phyloP scores from a whole-genome alignment of 2,888 invertebrate species.

The Gasteruption jaculator region DNA sequence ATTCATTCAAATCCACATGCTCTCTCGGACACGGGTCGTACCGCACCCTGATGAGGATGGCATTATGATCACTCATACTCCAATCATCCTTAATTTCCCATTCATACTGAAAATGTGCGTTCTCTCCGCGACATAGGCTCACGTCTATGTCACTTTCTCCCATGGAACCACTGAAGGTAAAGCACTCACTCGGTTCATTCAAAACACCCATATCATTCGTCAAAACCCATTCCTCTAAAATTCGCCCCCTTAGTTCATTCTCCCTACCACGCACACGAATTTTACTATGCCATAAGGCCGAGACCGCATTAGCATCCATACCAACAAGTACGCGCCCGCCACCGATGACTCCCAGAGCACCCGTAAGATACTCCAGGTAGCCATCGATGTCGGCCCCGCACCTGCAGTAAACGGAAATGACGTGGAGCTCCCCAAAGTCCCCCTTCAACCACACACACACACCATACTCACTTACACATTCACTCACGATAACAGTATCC shows the following conservation, averaged over 20 bases:
- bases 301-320: constrained; percentile 28
- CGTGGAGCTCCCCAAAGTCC: constrained; percentile 15
- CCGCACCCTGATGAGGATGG: background rate
- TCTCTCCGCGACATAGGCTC: constrained; percentile 5
- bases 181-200: constrained; percentile 15
- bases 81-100: background rate
- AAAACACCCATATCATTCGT: constrained; percentile 16
- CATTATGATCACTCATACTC: constrained; percentile 14
- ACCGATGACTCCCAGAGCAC: background rate
- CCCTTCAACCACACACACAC: constrained; percentile 22
- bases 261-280: background rate
- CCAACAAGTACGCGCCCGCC: constrained; percentile 16
- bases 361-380: constrained; percentile 6
- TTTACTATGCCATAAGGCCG: constrained; percentile 24
- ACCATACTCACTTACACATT: constrained; percentile 11
- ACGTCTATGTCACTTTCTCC: constrained; percentile 24
- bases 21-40: background rate
- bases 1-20: too few species aligned
- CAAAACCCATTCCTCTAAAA: constrained; percentile 11
- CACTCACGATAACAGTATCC: constrained; percentile 6
- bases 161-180: constrained; percentile 17
- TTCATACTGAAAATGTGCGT: background rate
- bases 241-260: background rate
- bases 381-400: constrained; percentile 5
- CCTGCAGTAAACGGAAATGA: constrained; percentile 22